Base-by-base conservation (phyloP, 2,888 invertebrate species). In the Metalampra italica region DNA sequence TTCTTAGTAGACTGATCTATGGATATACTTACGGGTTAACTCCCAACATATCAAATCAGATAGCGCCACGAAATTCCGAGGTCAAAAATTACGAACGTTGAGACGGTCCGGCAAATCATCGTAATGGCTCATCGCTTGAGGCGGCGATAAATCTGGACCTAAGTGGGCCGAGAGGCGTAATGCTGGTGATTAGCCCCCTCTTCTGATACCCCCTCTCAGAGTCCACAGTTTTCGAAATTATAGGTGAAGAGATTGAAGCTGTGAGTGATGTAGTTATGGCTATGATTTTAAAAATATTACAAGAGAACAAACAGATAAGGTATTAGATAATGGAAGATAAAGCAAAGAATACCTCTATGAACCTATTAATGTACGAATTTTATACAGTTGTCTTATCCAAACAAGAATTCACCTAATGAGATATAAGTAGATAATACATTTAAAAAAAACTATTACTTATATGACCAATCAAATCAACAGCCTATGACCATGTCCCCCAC, bases 111-210 rank as follows among this genome's bases (percentile, higher is more conserved):
- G 47, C 47, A 55, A 62, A 66, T 63, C 61, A 61, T 54, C 55
- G 58, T 66, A 68, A 68, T 68, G n/a, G 60, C 62, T 52, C 54
- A 53, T 51, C 54, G 66, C 62, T 46, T 51, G 48, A 55, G 60
- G 62, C 56, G 41, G 34, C 50, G 48, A 66, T 69, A 68, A 69
- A 67, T 68, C 66, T 60, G 46, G 45, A 51, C 50, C 51, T 59
- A 59, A 62, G 57, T 45, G 45, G 45, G 11, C 39, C 7, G 30
- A n/a, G 44, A 29, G 45, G 39, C 44, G 45, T 39, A 45, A 45
- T 45, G 15, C 13, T 30, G 30, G 39, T 45, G 29, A 45, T 29
- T 36, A 34, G 29, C 22, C 45, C 12, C 44, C 44, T 37, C 7
- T 37, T 12, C 37, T 37, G 12, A 11, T 37, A 22, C 9, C 36